phyloP scores from a whole-genome alignment of 92 coral and sea anemone genomes.

The Parazoanthus swiftii region DNA sequence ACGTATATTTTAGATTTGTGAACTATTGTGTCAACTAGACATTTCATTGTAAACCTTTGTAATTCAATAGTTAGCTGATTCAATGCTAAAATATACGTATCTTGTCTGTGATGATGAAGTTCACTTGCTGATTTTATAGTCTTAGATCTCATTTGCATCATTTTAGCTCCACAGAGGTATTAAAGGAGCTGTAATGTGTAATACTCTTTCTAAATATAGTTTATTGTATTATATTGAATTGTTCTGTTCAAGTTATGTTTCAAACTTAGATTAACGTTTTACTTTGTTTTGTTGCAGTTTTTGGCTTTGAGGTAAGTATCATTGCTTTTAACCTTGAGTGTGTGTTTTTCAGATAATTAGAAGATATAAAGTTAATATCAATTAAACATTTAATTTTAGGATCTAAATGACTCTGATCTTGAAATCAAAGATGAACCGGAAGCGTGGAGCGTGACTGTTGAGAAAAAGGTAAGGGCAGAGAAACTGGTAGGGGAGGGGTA shows the following conservation, averaged over 20 bases:
- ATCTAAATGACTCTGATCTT: constrained; percentile 79
- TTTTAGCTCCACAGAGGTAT: neutral
- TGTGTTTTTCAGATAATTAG: neutral
- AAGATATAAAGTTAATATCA: neutral
- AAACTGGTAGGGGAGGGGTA: neutral
- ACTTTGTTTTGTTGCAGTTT: constrained; percentile 1
- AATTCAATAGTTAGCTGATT: too few species aligned
- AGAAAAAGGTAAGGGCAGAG: constrained; percentile 65
- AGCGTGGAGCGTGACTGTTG: constrained; percentile 95
- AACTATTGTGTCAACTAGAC: too few species aligned
- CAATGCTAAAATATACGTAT: too few species aligned
- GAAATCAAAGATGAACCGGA: constrained; percentile 95
- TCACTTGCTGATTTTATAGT: too few species aligned
- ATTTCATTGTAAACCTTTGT: too few species aligned
- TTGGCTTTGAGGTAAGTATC: constrained; percentile 8
- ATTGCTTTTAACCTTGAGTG: neutral
- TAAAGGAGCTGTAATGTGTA: neutral
- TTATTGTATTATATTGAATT: neutral
- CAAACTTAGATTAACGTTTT: neutral
- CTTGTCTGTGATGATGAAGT: too few species aligned
- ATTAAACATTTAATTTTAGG: constrained; percentile 45
- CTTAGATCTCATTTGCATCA: too few species aligned
- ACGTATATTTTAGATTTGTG: neutral
- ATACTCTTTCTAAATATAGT: neutral
- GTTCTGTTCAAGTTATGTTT: neutral